A percentile compares a stretch with the other conserved stretches of the same genome.
These are phyloP conservation scores for Carollia perspicillata DNA, from an alignment of 2,113 vertebrate species.

Conservation along the genomic window DNA sequence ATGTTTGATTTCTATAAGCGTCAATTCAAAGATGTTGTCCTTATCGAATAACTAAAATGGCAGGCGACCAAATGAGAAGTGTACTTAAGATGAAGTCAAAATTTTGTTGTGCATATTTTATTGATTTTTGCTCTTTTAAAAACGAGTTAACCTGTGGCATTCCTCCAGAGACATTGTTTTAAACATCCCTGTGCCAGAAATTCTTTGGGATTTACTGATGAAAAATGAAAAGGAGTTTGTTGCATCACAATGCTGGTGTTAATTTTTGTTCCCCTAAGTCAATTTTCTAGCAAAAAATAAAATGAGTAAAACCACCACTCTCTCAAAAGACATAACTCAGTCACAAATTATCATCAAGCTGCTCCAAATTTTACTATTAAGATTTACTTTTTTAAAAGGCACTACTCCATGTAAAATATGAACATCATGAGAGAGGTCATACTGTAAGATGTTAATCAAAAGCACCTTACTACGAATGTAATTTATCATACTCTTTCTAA, in stretches of 20 bases:
- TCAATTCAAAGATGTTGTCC: not conserved
- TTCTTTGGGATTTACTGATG: not conserved
- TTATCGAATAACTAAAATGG: constrained; percentile 27
- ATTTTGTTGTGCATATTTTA: not conserved
- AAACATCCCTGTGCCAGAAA: not conserved
- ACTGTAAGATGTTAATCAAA: constrained; percentile 3
- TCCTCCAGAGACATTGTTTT: constrained; percentile 18
- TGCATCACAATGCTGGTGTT: not conserved
- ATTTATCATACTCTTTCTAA: constrained; percentile 33
- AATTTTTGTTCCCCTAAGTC: not conserved
- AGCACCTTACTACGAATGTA: not conserved
- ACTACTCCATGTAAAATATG: constrained; percentile 23
- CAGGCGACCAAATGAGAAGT: not conserved
- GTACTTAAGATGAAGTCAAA: not conserved
- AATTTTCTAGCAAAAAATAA: constrained; percentile 26
- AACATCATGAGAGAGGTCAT: not conserved
- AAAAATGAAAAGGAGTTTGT: not conserved
- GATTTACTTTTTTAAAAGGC: constrained; percentile 15
- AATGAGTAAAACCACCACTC: not conserved
- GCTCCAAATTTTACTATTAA: not conserved
- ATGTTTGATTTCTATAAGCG: not conserved
- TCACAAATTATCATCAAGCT: constrained; percentile 4
- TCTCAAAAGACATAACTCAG: constrained; percentile 32
- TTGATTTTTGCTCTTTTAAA: not conserved
- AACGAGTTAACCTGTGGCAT: not conserved